Percentiles rank a stretch among this genome's conserved stretches.
Evolutionary conservation across 2,888 invertebrate genomes (phyloP).

Genomic region (Aleiodes leptofemur): DNA sequence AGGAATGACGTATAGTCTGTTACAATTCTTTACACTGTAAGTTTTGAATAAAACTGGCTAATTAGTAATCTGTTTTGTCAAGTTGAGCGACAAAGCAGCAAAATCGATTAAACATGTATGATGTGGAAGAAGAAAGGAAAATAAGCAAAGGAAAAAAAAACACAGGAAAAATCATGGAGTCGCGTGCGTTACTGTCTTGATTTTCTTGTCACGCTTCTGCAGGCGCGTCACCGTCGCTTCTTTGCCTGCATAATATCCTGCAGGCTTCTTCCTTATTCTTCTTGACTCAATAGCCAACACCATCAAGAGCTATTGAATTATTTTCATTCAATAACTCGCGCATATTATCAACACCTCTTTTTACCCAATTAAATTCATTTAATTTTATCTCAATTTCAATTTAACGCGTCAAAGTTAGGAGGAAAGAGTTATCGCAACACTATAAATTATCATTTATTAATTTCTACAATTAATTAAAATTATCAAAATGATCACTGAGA

Average conservation of each 20-base stretch:
- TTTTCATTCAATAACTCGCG: background rate
- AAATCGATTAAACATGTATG: conserved; percentile 10
- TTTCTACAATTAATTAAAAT: conserved; percentile 13
- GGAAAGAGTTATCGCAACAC: conserved; percentile 1
- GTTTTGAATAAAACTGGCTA: background rate
- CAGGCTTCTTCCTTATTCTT: conserved; percentile 33
- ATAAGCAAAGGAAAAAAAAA: background rate
- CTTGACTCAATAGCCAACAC: conserved; percentile 10
- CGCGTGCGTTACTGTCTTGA: conserved; percentile 32
- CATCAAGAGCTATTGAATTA: conserved; percentile 2
- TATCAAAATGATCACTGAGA: conserved; percentile 1
- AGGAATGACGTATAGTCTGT: conserved; percentile 33
- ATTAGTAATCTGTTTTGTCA: conserved; percentile 1
- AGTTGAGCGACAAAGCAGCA: background rate
- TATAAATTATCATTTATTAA: conserved; percentile 13
- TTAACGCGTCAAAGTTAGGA: background rate
- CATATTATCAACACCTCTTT: no score
- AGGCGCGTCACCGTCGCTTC: conserved; percentile 67
- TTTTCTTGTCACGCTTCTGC: conserved; percentile 68
- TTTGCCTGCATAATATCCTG: conserved; percentile 62
- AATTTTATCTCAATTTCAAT: no score
- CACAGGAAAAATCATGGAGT: conserved; percentile 20
- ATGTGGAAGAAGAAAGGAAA: background rate
- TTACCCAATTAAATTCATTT: conserved; percentile 1
- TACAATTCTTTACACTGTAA: background rate